Evolutionary conservation across 1,140 invertebrate genomes (phyloP).

Genomic region (Aphaenogaster floridana): DNA sequence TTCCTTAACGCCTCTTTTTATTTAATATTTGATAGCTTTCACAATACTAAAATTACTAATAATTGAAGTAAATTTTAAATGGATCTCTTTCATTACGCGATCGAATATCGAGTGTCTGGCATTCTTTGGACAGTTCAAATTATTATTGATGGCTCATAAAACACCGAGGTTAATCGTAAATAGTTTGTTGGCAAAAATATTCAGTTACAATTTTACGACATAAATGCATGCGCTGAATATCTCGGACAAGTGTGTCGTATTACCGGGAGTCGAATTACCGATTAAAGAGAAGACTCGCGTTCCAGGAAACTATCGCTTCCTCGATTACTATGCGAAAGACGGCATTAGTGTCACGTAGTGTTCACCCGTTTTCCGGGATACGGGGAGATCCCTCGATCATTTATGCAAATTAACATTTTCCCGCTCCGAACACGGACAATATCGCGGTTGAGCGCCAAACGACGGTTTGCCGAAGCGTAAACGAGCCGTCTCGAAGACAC

Average conservation of each 20-base stretch:
- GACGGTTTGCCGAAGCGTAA: constrained; percentile 35
- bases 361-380: constrained; percentile 55
- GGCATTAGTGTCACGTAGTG: constrained; percentile 46
- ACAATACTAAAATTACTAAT: not conserved
- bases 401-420: constrained; percentile 60
- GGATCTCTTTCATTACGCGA: not conserved
- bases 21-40: not conserved
- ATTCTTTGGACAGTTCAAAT: constrained; percentile 25
- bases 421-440: constrained; percentile 20
- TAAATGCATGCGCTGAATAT: constrained; percentile 37
- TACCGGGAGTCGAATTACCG: constrained; percentile 49
- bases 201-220: constrained; percentile 12
- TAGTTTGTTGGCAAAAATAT: constrained; percentile 26
- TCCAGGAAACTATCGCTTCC: constrained; percentile 55
- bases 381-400: constrained; percentile 35
- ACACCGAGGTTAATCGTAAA: not conserved
- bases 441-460: constrained; percentile 29
- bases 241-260: constrained; percentile 45
- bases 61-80: constrained; percentile 4
- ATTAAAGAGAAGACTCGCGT: constrained; percentile 51
- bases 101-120: not conserved
- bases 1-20: not conserved
- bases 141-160: not conserved
- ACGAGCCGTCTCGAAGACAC: not conserved
- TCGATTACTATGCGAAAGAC: constrained; percentile 60